These are phyloP conservation scores for Mesocricetus auratus DNA, from an alignment of 2,113 vertebrate genomes.

Conservation along the genomic window DNA sequence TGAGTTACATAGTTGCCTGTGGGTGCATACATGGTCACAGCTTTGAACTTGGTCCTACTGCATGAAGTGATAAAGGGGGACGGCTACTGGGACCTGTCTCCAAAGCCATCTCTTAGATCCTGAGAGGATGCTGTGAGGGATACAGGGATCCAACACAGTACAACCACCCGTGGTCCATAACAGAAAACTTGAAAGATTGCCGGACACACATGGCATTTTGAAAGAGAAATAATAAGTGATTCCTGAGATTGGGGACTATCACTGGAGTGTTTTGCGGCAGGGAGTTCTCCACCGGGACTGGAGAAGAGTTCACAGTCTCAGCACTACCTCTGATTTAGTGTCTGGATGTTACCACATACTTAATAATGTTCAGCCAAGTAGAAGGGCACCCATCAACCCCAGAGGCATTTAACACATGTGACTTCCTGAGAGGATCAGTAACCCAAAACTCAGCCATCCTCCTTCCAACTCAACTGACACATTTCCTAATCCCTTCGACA, in stretches of 20 bases:
- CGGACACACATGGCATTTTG: not conserved
- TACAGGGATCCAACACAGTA: not conserved
- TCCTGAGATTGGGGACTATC: not conserved
- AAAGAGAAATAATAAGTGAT: not conserved
- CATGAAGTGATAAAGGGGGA: not conserved
- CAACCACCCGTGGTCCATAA: not conserved
- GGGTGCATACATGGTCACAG: not conserved
- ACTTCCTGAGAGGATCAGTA: constrained; percentile 71
- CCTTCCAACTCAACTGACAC: constrained; percentile 68
- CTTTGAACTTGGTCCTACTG: constrained; percentile 41
- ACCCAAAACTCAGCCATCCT: constrained; percentile 64
- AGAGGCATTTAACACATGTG: constrained; percentile 65
- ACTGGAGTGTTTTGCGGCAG: not conserved
- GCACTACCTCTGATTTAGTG: constrained; percentile 78
- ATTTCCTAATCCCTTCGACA: constrained; percentile 63
- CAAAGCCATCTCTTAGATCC: constrained; percentile 22
- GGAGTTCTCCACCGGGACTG: constrained; percentile 46
- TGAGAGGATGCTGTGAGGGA: constrained; percentile 3
- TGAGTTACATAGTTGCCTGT: constrained; percentile 45
- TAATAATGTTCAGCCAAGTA: constrained; percentile 59
- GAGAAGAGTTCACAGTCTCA: constrained; percentile 78
- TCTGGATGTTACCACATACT: constrained; percentile 36
- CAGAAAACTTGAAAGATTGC: constrained; percentile 23
- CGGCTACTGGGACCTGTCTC: not conserved
- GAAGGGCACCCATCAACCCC: constrained; percentile 66